These are phyloP conservation scores for Scelioninae gen. 1 DNA, from an alignment of 2,888 invertebrate species.

Conservation along the genomic window DNA sequence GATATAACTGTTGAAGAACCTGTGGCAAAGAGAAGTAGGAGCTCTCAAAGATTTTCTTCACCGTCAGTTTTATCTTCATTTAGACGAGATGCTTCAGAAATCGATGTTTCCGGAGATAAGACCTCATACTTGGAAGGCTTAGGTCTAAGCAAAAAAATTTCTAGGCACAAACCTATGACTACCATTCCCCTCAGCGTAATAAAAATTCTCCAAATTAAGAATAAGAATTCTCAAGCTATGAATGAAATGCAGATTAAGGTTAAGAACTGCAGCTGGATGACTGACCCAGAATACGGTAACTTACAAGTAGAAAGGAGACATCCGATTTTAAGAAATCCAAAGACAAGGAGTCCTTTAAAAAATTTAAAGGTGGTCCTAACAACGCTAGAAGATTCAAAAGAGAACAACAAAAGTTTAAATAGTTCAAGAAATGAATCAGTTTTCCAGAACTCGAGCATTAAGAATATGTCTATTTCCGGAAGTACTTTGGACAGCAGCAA, in stretches of 20 bases:
- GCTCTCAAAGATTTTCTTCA: conserved; percentile 9
- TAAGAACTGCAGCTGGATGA: background rate
- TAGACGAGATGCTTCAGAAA: conserved; percentile 24
- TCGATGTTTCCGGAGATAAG: conserved; percentile 32
- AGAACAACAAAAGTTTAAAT: conserved; percentile 12
- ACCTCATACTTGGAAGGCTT: conserved; percentile 29
- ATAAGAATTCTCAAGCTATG: too few relatives aligned
- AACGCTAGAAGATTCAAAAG: conserved; percentile 20
- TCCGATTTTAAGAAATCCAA: conserved; percentile 5
- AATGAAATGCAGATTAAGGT: too few relatives aligned
- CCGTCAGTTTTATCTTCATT: background rate
- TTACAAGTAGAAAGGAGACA: background rate
- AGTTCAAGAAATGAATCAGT: background rate
- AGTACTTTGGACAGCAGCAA: too few relatives aligned
- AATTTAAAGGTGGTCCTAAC: conserved; percentile 26
- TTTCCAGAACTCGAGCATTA: too few relatives aligned
- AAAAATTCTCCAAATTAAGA: too few relatives aligned
- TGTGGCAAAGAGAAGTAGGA: conserved; percentile 19
- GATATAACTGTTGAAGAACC: too few relatives aligned
- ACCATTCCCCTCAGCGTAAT: conserved; percentile 33
- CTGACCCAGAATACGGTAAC: background rate
- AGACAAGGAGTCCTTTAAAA: conserved; percentile 45
- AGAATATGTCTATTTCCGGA: too few relatives aligned
- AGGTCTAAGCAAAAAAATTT: conserved; percentile 20
- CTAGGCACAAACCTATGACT: conserved; percentile 6